Evolutionary conservation across 2,888 invertebrate species (phyloP).

Genomic region (Fabriciana adippe): DNA sequence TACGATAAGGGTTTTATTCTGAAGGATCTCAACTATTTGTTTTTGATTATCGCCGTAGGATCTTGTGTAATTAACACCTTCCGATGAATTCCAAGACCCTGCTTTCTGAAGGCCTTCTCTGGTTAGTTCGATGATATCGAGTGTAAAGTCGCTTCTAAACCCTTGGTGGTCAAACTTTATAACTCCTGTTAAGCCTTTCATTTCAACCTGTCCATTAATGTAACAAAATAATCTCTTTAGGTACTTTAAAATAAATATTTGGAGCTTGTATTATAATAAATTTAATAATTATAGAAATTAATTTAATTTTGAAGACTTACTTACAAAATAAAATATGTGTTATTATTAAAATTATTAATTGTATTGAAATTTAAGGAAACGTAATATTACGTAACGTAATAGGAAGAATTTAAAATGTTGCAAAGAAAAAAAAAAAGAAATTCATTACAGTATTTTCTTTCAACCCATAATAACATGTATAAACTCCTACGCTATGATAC

Average conservation of each 20-base stretch:
- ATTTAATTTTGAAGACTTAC: no score
- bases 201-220: conserved; percentile 87
- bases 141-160: conserved; percentile 93
- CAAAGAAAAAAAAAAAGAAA: no score
- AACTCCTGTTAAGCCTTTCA: conserved; percentile 95
- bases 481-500: no score
- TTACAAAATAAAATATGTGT: no score
- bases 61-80: conserved; percentile 93
- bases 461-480: no score
- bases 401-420: no score
- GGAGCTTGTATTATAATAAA: no score
- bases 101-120: conserved; percentile 92
- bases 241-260: neutral
- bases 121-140: conserved; percentile 95
- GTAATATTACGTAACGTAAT: no score
- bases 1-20: conserved; percentile 95
- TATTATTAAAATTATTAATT: no score
- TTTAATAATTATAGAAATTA: no score
- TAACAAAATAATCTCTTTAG: neutral
- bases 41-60: conserved; percentile 93
- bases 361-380: no score
- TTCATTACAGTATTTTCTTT: no score
- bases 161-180: conserved; percentile 98
- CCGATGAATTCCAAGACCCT: conserved; percentile 94
- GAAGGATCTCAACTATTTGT: conserved; percentile 93